Evolutionary conservation across 2,113 vertebrate species (phyloP), one percentile per base, ranked within the genome.

Genomic region (Agelaius tricolor): DNA sequence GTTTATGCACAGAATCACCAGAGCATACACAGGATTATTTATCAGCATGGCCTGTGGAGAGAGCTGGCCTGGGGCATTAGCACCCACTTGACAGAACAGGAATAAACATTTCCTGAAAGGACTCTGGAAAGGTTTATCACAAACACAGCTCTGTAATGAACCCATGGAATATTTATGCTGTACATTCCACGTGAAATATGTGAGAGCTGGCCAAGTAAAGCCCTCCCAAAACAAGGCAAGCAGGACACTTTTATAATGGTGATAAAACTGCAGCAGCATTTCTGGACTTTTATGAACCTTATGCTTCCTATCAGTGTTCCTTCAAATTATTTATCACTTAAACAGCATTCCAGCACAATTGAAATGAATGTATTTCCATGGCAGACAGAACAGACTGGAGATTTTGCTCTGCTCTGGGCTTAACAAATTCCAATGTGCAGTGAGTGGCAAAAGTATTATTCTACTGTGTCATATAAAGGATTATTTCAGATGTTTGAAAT

Each of bases 401-500:
- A 37, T 47, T 84, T 68, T 92, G n/a, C 49, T 35, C 62, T 28
- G 9, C 44, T 52, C 44, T 72, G 52, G 31, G 18, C 6, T 92
- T 54, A 61, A 79, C 82, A 88, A 96, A 81, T 79, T 69, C 17
- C 17, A 8, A 11, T 35, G 86, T 62, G 65, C 92, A 75, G 44
- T 35, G 69, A 96, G 58, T 63, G 77, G 76, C 69, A 94, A 75
- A 84, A 14, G 47, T 46, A 90, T 95, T 93, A 83, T 92, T 86
- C 79, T 77, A 28, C 72, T 57, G 76, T 92, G 85, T 62, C 65
- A 31, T 52, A 66, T 78, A 81, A 91, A 94, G 72, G 91, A 90
- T 88, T 96, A 63, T 93, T 92, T 96, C 65, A 66, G 57, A 37
- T 84, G 47, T 86, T 92, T 77, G 85, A 94, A 96, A 84, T 95